A percentile compares a stretch with the other conserved stretches of the same genome.
Evolutionary conservation across 2,888 invertebrate genomes (phyloP).

Genomic region (Mythimna pallens): DNA sequence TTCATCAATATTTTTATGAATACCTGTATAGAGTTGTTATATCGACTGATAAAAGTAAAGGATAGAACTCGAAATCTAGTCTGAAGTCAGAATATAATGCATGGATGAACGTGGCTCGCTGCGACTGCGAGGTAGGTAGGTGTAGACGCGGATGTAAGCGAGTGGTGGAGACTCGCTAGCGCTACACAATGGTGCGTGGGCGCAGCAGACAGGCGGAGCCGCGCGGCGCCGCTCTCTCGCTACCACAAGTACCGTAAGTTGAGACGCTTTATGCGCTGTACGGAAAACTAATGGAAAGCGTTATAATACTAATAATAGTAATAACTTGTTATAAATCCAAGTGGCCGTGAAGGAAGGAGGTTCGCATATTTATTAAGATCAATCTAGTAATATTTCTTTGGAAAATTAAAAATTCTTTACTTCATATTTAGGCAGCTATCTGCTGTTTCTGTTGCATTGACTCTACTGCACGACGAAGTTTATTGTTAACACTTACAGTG

Average conservation of each 20-base stretch:
- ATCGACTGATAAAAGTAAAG: constrained; percentile 21
- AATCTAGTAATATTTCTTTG: not conserved
- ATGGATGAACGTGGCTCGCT: constrained; percentile 26
- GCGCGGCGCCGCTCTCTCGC: constrained; percentile 67
- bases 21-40: constrained; percentile 48
- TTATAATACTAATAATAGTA: constrained; percentile 24
- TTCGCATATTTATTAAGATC: not conserved
- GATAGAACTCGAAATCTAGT: constrained; percentile 46
- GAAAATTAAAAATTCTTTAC: not conserved
- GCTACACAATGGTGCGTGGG: constrained; percentile 65
- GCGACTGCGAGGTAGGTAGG: constrained; percentile 40
- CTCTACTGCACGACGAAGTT: not conserved
- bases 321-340: constrained; percentile 12
- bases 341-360: constrained; percentile 3
- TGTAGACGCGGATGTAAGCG: constrained; percentile 60
- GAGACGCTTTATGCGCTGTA: constrained; percentile 60
- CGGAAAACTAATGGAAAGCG: constrained; percentile 53
- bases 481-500: not conserved
- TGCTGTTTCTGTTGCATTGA: not conserved
- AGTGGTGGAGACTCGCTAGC: constrained; percentile 45
- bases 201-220: constrained; percentile 53
- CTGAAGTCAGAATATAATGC: constrained; percentile 33
- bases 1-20: constrained; percentile 53
- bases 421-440: not conserved
- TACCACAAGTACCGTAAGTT: constrained; percentile 84